Percentiles rank a stretch among this genome's conserved stretches.
These are phyloP conservation scores for Hyphantria cunea DNA, from an alignment of 1,140 invertebrate genomes.

Conservation along the genomic window DNA sequence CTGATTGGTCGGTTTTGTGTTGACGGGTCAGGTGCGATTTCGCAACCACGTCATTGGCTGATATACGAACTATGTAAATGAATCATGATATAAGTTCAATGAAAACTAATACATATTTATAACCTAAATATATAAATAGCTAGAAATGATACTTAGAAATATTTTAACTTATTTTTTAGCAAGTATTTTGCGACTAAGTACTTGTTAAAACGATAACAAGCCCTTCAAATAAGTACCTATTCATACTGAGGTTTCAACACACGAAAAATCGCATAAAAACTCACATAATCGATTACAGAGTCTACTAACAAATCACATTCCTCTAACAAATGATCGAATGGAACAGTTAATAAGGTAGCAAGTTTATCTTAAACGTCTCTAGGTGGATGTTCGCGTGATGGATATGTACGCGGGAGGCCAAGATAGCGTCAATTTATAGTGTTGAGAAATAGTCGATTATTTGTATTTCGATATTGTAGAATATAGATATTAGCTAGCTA, in stretches of 20 bases:
- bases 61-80: conserved; percentile 3
- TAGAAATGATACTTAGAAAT: too few species aligned
- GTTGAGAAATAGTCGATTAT: conserved; percentile 3
- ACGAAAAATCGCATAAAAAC: conserved; percentile 22
- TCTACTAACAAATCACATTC: conserved; percentile 29
- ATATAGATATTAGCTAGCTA: conserved; percentile 17
- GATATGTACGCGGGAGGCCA: conserved; percentile 49
- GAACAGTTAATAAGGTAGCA: conserved; percentile 69
- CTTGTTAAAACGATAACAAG: too few species aligned
- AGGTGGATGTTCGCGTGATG: conserved; percentile 51
- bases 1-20: conserved; percentile 6
- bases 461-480: conserved; percentile 35
- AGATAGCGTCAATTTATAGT: conserved; percentile 64
- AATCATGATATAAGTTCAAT: not conserved
- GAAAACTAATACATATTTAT: not conserved
- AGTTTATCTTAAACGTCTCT: conserved; percentile 62
- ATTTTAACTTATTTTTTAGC: too few species aligned
- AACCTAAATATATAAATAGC: too few species aligned
- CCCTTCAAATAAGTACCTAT: too few species aligned
- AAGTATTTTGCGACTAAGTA: too few species aligned
- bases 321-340: conserved; percentile 53
- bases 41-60: conserved; percentile 10
- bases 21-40: conserved; percentile 1
- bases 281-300: conserved; percentile 25
- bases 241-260: conserved; percentile 16